Base-by-base conservation (phyloP, 2,888 invertebrate species). In the Acleris cristana region DNA sequence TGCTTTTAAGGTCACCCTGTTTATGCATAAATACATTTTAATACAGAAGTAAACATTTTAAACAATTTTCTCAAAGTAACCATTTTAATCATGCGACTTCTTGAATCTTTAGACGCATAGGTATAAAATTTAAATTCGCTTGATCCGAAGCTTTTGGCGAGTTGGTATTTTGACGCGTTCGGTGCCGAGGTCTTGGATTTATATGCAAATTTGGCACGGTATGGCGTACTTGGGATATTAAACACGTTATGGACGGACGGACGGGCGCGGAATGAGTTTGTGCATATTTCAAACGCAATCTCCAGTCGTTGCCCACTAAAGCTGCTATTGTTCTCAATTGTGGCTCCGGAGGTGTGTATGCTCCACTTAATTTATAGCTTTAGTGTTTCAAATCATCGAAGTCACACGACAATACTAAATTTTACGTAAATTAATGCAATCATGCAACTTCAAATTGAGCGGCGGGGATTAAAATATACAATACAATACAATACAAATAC, bases 211-310 rank as follows among this genome's bases (percentile, higher is more conserved):
- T 72, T 74, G 0, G 18, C 23, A 53, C 70, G 69, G 44, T 18
- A 7, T 6, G 5, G 23, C 5, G 49, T 23, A 61, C 60, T 49
- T 69, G 71, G 59, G 70, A 71, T 71, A 73, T 72, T 82, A 81
- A 84, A 80, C 77, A 73, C 71, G 83, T 85, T 87, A 86, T 82
- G 79, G 82, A 80, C 81, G 88, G 88, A 89, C 87, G 85, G 85
- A 79, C 87, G 85, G 86, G 87, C 85, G 83, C 87, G 87, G 87
- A 90, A 90, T 89, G 87, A 86, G 84, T 84, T 84, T 85, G 87
- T 92, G 90, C 89, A 91, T 92, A 92, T 91, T 92, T 91, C 85
- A 91, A 88, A 90, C 79, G 86, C 89, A 91, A 92, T 91, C 89
- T 89, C 82, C 78, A 82, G 80, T 80, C 85, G 84, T 85, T 88